phyloP scores from a whole-genome alignment of 2,113 vertebrate genomes.

The Prionailurus viverrinus region DNA sequence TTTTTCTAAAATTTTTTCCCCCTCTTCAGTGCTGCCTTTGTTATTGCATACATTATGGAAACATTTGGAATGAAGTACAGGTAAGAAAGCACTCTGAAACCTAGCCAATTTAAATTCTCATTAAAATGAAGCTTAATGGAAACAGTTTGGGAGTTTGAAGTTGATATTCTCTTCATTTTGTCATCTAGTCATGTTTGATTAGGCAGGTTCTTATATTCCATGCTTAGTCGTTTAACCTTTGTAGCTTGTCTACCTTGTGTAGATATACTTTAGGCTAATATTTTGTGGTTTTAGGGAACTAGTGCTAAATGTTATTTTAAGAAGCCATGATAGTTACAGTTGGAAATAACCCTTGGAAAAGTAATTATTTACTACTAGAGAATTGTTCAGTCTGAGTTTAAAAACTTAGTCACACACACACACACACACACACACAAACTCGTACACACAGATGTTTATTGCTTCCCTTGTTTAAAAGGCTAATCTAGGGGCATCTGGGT shows the following conservation, averaged over 20 bases:
- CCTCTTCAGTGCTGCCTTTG: constrained; percentile 96
- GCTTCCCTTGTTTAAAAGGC: constrained; percentile 3
- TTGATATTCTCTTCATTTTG: constrained; percentile 17
- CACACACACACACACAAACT: background rate
- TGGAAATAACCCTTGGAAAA: background rate
- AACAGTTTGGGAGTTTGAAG: background rate
- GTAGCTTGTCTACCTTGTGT: background rate
- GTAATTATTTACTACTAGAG: background rate
- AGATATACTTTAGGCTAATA: constrained; percentile 34
- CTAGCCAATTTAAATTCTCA: constrained; percentile 13
- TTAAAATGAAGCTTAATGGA: constrained; percentile 29
- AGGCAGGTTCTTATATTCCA: background rate
- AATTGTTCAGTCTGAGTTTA: constrained; percentile 36
- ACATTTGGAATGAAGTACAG: constrained; percentile 99
- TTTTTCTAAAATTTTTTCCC: constrained; percentile 5
- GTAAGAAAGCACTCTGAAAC: constrained; percentile 83
- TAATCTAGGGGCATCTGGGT: background rate
- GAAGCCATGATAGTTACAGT: background rate
- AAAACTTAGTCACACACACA: background rate
- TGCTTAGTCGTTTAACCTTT: background rate
- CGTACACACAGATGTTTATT: background rate
- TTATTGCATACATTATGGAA: constrained; percentile 99
- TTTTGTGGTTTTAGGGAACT: constrained; percentile 26
- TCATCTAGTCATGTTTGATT: constrained; percentile 41
- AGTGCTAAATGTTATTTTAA: constrained; percentile 44